phyloP scores from a whole-genome alignment of 1,140 invertebrate genomes.

The Philaenus spumarius region DNA sequence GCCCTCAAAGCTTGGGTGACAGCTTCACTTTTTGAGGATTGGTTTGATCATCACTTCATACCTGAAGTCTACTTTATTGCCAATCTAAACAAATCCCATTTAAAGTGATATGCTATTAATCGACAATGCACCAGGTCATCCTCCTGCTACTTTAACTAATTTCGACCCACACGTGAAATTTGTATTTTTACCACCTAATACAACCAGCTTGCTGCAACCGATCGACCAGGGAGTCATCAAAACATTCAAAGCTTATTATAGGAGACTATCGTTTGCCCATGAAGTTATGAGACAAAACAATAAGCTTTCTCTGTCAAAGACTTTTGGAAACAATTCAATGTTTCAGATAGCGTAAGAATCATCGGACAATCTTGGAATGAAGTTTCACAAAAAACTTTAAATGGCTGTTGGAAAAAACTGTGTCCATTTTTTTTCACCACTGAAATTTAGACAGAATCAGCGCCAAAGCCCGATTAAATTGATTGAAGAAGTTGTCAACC shows the following conservation, averaged over 20 bases:
- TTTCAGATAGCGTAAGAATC: slow-evolving; percentile 24
- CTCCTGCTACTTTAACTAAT: slow-evolving; percentile 27
- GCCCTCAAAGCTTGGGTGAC: slow-evolving; percentile 43
- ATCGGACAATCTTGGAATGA: slow-evolving; percentile 23
- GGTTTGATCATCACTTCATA: slow-evolving; percentile 30
- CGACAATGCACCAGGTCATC: slow-evolving; percentile 41
- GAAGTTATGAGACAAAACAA: not conserved
- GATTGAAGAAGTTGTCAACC: no score
- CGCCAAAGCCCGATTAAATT: slow-evolving; percentile 15
- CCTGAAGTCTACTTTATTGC: slow-evolving; percentile 26
- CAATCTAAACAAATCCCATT: slow-evolving; percentile 37
- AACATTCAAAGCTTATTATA: slow-evolving; percentile 32
- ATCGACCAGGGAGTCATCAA: slow-evolving; percentile 42
- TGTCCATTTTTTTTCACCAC: slow-evolving; percentile 20
- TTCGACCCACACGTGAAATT: slow-evolving; percentile 38
- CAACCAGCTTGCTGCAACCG: slow-evolving; percentile 41
- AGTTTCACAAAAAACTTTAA: slow-evolving; percentile 7
- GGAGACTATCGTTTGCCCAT: slow-evolving; percentile 11
- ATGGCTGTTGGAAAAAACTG: slow-evolving; percentile 23
- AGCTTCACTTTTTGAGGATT: slow-evolving; percentile 36
- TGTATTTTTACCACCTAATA: slow-evolving; percentile 41
- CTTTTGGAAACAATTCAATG: not conserved
- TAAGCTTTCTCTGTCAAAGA: not conserved
- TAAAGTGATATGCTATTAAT: slow-evolving; percentile 42
- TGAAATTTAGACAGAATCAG: not conserved